Conservation (phyloP, 2,797 vertebrate genomes). For the Leptodactylus fallax region DNA sequence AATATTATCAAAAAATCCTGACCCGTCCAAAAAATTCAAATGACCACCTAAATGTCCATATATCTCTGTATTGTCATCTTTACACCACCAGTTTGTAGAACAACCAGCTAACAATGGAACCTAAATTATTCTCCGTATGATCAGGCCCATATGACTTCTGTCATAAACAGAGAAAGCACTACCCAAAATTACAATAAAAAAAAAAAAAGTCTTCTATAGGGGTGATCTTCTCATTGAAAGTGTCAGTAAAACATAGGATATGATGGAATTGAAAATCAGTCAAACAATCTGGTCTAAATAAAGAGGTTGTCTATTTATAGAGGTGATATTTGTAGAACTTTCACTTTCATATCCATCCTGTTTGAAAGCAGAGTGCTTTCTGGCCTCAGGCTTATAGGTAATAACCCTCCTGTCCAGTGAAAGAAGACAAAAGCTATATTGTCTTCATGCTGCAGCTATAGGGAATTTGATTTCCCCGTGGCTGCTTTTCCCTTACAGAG, state of each 20-base stretch:
- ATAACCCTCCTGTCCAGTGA: too few relatives aligned
- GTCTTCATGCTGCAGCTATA: not conserved
- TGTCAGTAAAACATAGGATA: not conserved
- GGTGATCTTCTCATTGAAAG: not conserved
- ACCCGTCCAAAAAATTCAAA: not conserved
- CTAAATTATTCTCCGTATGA: not conserved
- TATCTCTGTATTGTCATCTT: not conserved
- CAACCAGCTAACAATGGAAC: not conserved
- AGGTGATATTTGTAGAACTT: not conserved
- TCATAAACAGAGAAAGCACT: not conserved
- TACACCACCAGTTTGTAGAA: not conserved
- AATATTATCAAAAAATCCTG: not conserved
- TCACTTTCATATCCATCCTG: not conserved
- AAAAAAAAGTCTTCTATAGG: not conserved
- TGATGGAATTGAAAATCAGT: not conserved
- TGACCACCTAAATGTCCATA: too few relatives aligned
- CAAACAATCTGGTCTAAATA: not conserved
- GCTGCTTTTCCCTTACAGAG: too few relatives aligned
- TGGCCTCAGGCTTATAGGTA: not conserved
- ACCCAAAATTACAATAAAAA: too few relatives aligned
- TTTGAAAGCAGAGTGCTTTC: not conserved
- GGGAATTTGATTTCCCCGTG: too few relatives aligned
- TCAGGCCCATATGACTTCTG: not conserved
- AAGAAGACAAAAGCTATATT: not conserved
- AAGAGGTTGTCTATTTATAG: not conserved